Percentiles rank a stretch among this genome's conserved stretches.
These are phyloP conservation scores for Melanotus villosus DNA, from an alignment of 2,888 invertebrate genomes.

Conservation along the genomic window DNA sequence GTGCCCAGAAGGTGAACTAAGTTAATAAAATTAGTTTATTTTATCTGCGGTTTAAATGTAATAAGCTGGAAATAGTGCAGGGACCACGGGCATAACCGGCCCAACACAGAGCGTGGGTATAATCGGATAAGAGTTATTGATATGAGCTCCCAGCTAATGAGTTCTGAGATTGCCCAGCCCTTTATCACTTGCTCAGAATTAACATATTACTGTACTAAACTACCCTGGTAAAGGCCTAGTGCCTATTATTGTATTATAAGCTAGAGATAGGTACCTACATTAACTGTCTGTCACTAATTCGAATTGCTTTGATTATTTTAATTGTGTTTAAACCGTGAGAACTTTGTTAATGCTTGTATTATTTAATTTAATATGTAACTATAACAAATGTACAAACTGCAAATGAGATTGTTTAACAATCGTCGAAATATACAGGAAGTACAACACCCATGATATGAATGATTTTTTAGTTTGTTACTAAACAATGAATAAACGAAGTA, in stretches of 20 bases:
- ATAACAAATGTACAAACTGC: too few species aligned
- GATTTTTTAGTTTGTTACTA: too few species aligned
- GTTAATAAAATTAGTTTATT: slow-evolving; percentile 51
- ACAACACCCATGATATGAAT: too few species aligned
- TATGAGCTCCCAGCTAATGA: slow-evolving; percentile 49
- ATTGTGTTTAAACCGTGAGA: too few species aligned
- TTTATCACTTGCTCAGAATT: slow-evolving; percentile 35
- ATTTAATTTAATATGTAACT: too few species aligned
- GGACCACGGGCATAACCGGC: slow-evolving; percentile 43
- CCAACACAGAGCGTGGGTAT: slow-evolving; percentile 38
- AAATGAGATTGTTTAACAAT: too few species aligned
- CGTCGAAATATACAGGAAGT: too few species aligned
- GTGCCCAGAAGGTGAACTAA: slow-evolving; percentile 36
- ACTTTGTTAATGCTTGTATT: too few species aligned
- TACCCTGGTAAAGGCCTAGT: slow-evolving; percentile 19
- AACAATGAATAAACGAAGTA: too few species aligned
- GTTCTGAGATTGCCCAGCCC: slow-evolving; percentile 46
- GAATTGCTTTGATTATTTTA: slow-evolving; percentile 13
- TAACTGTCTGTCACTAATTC: slow-evolving; percentile 8
- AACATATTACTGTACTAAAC: slow-evolving; percentile 29
- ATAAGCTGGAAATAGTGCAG: slow-evolving; percentile 32
- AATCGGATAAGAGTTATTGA: slow-evolving; percentile 50
- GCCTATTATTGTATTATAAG: slow-evolving; percentile 30
- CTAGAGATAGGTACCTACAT: slow-evolving; percentile 8
- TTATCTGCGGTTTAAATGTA: slow-evolving; percentile 45